Evolutionary conservation across 2,113 vertebrate species (phyloP).

Genomic region (Equus przewalskii): DNA sequence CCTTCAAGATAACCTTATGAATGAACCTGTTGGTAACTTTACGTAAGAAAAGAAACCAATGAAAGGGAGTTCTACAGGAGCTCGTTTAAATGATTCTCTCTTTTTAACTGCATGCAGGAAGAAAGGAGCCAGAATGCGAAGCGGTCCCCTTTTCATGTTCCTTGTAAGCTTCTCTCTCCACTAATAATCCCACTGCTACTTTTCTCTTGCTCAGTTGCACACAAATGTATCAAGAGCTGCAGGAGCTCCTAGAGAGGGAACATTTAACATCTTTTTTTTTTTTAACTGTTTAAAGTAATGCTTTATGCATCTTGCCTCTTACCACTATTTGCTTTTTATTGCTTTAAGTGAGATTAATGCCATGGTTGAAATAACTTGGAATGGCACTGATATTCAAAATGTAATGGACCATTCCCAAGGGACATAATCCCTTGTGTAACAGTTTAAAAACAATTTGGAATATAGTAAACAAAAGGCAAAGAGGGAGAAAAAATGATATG

Average conservation of each 20-base stretch:
- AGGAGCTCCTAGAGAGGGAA: slow-evolving; percentile 80
- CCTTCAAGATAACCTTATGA: slow-evolving; percentile 88
- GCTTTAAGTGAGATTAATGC: slow-evolving; percentile 82
- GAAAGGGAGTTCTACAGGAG: slow-evolving; percentile 84
- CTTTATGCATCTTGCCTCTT: slow-evolving; percentile 85
- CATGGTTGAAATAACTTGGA: slow-evolving; percentile 71
- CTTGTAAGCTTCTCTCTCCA: slow-evolving; percentile 80
- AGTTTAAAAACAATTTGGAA: slow-evolving; percentile 78
- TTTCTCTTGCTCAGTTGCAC: slow-evolving; percentile 85
- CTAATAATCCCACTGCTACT: slow-evolving; percentile 84
- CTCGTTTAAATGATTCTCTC: slow-evolving; percentile 84
- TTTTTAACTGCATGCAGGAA: slow-evolving; percentile 84
- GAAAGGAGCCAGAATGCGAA: slow-evolving; percentile 78
- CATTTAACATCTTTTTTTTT: slow-evolving; percentile 82
- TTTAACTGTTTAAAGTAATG: slow-evolving; percentile 83
- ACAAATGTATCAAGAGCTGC: slow-evolving; percentile 81
- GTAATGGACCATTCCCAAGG: slow-evolving; percentile 70
- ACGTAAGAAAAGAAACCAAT: slow-evolving; percentile 84
- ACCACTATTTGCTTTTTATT: slow-evolving; percentile 84
- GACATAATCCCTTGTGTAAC: slow-evolving; percentile 72
- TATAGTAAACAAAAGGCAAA: slow-evolving; percentile 78
- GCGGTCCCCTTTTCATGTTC: slow-evolving; percentile 82
- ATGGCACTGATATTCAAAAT: slow-evolving; percentile 75
- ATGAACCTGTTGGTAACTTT: slow-evolving; percentile 86
- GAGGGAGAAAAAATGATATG: background rate